phyloP scores from a whole-genome alignment of 1,140 invertebrate genomes.

The Zaprionus tsacasi region DNA sequence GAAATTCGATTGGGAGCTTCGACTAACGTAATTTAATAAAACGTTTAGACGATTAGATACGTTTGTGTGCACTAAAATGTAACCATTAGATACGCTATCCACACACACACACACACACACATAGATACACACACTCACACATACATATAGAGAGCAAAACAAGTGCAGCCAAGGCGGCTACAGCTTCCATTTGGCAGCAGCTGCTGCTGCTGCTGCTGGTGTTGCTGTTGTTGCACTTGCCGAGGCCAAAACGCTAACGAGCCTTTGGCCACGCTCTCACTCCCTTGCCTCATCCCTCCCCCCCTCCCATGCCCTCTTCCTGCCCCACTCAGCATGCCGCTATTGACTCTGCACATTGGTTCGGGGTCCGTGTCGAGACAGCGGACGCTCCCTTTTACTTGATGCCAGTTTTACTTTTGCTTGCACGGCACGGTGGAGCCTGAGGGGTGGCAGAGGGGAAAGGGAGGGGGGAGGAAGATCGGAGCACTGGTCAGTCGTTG shows the following conservation, averaged over 20 bases:
- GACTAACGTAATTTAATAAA: slow-evolving; percentile 83
- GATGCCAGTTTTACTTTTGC: slow-evolving; percentile 59
- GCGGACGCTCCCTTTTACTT: slow-evolving; percentile 78
- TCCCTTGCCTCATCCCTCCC: slow-evolving; percentile 7
- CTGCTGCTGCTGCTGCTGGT: slow-evolving; percentile 49
- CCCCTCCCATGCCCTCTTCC: background rate
- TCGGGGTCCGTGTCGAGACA: slow-evolving; percentile 33
- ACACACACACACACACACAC: slow-evolving; percentile 46
- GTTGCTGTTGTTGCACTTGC: slow-evolving; percentile 56
- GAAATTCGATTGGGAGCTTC: slow-evolving; percentile 60
- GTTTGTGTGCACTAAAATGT: slow-evolving; percentile 83
- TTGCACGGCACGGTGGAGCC: slow-evolving; percentile 25
- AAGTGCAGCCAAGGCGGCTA: slow-evolving; percentile 67
- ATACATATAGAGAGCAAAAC: slow-evolving; percentile 31
- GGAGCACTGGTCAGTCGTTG: background rate
- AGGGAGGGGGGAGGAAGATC: background rate
- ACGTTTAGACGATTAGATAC: slow-evolving; percentile 83
- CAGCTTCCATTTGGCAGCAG: slow-evolving; percentile 54
- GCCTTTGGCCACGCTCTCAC: slow-evolving; percentile 74
- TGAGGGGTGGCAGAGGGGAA: background rate
- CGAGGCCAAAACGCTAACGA: slow-evolving; percentile 75
- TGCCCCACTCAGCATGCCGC: slow-evolving; percentile 7
- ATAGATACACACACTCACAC: slow-evolving; percentile 24
- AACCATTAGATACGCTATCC: slow-evolving; percentile 82
- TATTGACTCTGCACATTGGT: slow-evolving; percentile 13